Evolutionary conservation across 2,888 invertebrate genomes (phyloP), one percentile per base, ranked within the genome.

Genomic region (Chrysotoxum bicinctum): DNA sequence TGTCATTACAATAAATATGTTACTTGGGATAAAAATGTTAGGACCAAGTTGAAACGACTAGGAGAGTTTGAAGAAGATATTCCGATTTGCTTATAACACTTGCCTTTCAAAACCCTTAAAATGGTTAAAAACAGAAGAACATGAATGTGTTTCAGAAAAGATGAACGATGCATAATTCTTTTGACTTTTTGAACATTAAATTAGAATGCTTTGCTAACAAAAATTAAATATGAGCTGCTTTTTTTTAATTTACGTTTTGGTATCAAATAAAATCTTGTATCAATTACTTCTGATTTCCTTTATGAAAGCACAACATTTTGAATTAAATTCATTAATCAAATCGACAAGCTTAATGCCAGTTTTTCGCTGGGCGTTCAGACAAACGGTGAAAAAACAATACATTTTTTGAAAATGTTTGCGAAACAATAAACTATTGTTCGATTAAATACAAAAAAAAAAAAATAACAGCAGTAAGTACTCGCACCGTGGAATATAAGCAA

Each of bases 371-470:
- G 3, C 14, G 3, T 21, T 19, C 21, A 58, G 19, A 52, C 26
- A 2, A n/a, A n/a, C n/a, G n/a, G 4, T 54, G 6, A 58, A 14
- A 40, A 60, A 23, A 60, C 7, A 16, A 40, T 26, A n/a, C 14
- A 0, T 14, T 14, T 40, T 26, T 60, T 43, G n/a, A n/a, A 37
- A 60, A 60, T 23, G 16, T 40, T 60, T 60, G 60, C 60, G 60
- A 60, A 60, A 60, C 16, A 23, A n/a, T 43, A 26, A 60, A 40
- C 43, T n/a, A 3, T 60, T 60, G 26, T n/a, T 40, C n/a, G 16
- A 3, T 10, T n/a, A 2, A 60, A 23, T 10, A 19, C 8, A 6
- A 26, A 40, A 60, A 40, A 21, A 23, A 21, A 37, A 37, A 40
- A 23, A 48, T 1, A 48, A 23, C 12, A 45, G 4, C 21, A 21